Base-by-base conservation (phyloP, 1,140 invertebrate genomes). In the Hyles euphorbiae region DNA sequence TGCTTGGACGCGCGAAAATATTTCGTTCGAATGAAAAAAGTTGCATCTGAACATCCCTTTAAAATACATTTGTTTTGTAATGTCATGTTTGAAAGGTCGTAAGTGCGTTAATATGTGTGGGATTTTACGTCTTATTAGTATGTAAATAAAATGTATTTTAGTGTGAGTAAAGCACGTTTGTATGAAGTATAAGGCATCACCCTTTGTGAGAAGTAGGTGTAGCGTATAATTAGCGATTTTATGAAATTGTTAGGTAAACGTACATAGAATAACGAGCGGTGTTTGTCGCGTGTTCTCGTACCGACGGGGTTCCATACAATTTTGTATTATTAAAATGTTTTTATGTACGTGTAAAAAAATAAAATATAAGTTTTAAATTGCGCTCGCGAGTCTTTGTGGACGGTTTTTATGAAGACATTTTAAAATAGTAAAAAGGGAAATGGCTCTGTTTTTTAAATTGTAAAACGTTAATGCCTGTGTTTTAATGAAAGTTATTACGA, bases 11-110 rank as follows among this genome's bases (percentile, higher is more conserved):
- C 32, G 40, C 5, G 5, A 44, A 54, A 22, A 36, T 56, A 43
- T 51, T 43, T 48, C 12, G 49, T 53, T 56, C 53, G 47, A 10
- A 61, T 61, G 34, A 52, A 57, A 65, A 69, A 66, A 67, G 70
- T 81, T 83, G 83, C 83, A 86, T 88, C 79, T 81, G 85, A 84
- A 74, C 85, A 86, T 88, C 85, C 85, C 85, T 88, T 83, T 83
- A 75, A 78, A 48, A 81, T 71, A 76, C 79, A 82, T 85, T 83
- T 75, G 78, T 70, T 75, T 70, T 64, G 61, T 5, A 40, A 40
- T 40, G 1, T 40, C 36, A 8, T 40, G 8, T 40, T 8, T 40
- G 36, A 5, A 8, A 40, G 36, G 8, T 40, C 8, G 36, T 8
- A 52, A 22, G 22, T 22, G 22, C 22, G 2, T 22, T 22, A 22